Evolutionary conservation across 2,888 invertebrate genomes (phyloP), one percentile per base, ranked within the genome.

Genomic region (Catocala nupta): DNA sequence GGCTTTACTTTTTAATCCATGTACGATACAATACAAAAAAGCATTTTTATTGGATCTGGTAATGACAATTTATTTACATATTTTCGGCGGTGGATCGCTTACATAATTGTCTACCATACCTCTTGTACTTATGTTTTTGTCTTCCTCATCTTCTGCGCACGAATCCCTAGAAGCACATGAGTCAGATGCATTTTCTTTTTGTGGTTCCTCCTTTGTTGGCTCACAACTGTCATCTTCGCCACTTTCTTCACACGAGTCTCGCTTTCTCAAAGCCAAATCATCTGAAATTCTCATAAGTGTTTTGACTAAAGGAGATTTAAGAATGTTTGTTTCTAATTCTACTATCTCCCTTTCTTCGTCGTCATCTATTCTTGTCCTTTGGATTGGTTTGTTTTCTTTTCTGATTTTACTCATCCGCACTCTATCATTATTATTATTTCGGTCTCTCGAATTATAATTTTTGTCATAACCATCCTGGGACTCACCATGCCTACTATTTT

Each of bases 171-270:
- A 34, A 0, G 53, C 63, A 47, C 77, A 74, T 1, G 9, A 1
- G n/a, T 63, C 64, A 0, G 6, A 8, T 39, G n/a, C 39, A 9
- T 11, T 9, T 0, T 43, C 0, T n/a, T 8, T 2, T 2, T 0
- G 3, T 36, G 5, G 13, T 39, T 8, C 9, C 25, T 13, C 44
- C 10, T 12, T 33, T 34, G 25, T 1, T 16, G 42, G 7, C 3
- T 25, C 48, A 55, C 61, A 61, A 6, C 25, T 44, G 7, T 48
- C 9, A 0, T 3, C 7, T 11, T 0, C 7, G 5, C n/a, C 47
- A 6, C 16, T n/a, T 10, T 70, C 74, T n/a, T 70, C 74, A 51
- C 74, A 75, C 33, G 63, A 55, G 45, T 70, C 11, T n/a, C 34
- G 36, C 13, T 44, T 12, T 11, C 33, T 57, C 51, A 75, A 25